Evolutionary conservation across 2,888 invertebrate genomes (phyloP), one percentile per base, ranked within the genome.

Genomic region (Drosophila nr. perissopoda): DNA sequence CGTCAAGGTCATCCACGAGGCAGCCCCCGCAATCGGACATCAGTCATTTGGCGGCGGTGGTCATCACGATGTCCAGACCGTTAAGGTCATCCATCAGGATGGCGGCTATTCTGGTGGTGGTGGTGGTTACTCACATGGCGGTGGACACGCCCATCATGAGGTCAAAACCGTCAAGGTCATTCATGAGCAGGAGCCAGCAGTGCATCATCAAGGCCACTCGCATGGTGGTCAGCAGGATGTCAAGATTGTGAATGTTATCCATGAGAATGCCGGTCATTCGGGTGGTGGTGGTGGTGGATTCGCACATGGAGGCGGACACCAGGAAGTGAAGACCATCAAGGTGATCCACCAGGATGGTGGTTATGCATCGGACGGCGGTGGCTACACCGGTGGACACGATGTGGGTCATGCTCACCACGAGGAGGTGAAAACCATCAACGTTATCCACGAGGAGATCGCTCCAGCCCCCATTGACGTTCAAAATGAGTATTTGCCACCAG

Each of bases 161-260:
- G 76, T 78, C 2, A 82, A 83, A 61, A 83, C 81, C 13, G 60
- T 87, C 49, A 78, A 87, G 38, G 80, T 85, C 7, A 86, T 72
- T 36, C 78, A 77, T 2, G 58, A 80, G 48, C 82, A 68, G n/a
- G 75, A 54, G 8, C 61, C 69, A 18, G 69, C 27, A 8, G 56
- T 51, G 4, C 73, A 73, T 33, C 70, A 45, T 4, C 25, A 63
- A 27, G 79, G 77, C 4, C 63, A 13, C 34, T 76, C 72, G 18
- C 54, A 68, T 8, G 67, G 85, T 2, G 54, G 54, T n/a, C 87
- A 88, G 21, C 77, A 90, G 54, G 85, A 88, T n/a, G 70, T 89
- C 16, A 82, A 90, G 63, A 86, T 83, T 13, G 73, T 90, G 18
- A 86, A 89, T 69, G 90, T 90, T 2, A 83, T 90, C 49, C 90